phyloP scores from a whole-genome alignment of 2,888 invertebrate genomes.

The Sinohyriopsis cumingii region DNA sequence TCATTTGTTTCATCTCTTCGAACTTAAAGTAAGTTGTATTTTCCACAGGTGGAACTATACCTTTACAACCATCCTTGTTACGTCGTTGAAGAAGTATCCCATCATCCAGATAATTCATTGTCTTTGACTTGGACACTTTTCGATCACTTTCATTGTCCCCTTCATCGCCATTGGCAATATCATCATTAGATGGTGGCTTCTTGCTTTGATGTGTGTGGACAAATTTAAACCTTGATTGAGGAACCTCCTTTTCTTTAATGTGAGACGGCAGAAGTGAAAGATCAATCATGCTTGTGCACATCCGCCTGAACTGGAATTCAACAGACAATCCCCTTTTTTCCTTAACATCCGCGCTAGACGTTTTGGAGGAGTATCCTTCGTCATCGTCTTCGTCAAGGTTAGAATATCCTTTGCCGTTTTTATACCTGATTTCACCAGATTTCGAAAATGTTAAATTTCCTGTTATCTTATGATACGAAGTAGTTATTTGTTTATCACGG shows the following conservation, averaged over 20 bases:
- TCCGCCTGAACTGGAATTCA: slow-evolving; percentile 19
- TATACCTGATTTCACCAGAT: slow-evolving; percentile 10
- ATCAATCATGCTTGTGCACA: slow-evolving; percentile 31
- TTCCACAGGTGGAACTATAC: slow-evolving; percentile 16
- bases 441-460: slow-evolving; percentile 26
- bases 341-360: slow-evolving; percentile 35
- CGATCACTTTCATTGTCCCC: slow-evolving; percentile 3
- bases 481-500: slow-evolving; percentile 12
- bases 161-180: background rate
- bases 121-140: too few species aligned
- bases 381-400: slow-evolving; percentile 32
- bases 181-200: background rate
- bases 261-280: slow-evolving; percentile 27
- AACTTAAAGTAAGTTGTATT: slow-evolving; percentile 23
- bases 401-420: background rate
- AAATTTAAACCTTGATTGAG: too few species aligned
- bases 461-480: slow-evolving; percentile 27
- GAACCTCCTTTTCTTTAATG: too few species aligned
- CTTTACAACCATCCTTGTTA: slow-evolving; percentile 8
- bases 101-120: too few species aligned
- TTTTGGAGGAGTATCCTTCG: slow-evolving; percentile 39
- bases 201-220: slow-evolving; percentile 2
- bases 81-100: background rate
- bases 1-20: slow-evolving; percentile 28
- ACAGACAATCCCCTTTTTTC: slow-evolving; percentile 4